A percentile compares a stretch with the other conserved stretches of the same genome.
These are phyloP conservation scores for Oreochromis spilurus DNA, from an alignment of 2,113 vertebrate genomes.

Conservation along the genomic window DNA sequence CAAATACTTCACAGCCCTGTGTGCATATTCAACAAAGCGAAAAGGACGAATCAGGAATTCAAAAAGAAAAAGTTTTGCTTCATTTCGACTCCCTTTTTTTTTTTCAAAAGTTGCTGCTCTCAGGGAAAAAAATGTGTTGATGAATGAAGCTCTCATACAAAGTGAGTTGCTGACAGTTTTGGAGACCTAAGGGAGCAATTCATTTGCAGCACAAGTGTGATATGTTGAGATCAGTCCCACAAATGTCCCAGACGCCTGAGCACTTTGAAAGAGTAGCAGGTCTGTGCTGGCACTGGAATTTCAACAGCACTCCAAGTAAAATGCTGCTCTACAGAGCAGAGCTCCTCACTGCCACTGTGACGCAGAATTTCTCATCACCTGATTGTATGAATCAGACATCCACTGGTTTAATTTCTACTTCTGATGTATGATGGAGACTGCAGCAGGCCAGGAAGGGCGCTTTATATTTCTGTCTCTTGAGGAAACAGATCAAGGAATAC, in stretches of 20 bases:
- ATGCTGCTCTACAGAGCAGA: not conserved
- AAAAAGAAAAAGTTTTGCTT: not conserved
- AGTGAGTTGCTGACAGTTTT: slow-evolving; percentile 70
- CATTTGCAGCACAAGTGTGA: slow-evolving; percentile 62
- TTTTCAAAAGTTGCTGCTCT: slow-evolving; percentile 38
- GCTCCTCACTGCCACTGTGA: not conserved
- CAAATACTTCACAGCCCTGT: not conserved
- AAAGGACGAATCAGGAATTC: not conserved
- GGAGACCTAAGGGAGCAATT: slow-evolving; percentile 63
- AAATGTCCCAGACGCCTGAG: slow-evolving; percentile 52
- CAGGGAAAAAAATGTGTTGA: slow-evolving; percentile 55
- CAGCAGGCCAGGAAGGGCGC: not conserved
- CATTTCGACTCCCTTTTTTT: not conserved
- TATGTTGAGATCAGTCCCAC: slow-evolving; percentile 61
- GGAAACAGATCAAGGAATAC: not conserved
- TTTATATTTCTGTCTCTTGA: not conserved
- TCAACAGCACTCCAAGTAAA: slow-evolving; percentile 38
- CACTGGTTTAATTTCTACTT: slow-evolving; percentile 4
- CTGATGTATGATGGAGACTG: not conserved
- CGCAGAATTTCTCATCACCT: slow-evolving; percentile 23
- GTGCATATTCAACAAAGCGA: not conserved
- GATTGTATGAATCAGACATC: not conserved
- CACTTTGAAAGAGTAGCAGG: slow-evolving; percentile 37
- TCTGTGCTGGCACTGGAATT: slow-evolving; percentile 16
- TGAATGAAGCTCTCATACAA: slow-evolving; percentile 73